phyloP scores from a whole-genome alignment of 2,888 invertebrate genomes.

The Invenusta paracnida region DNA sequence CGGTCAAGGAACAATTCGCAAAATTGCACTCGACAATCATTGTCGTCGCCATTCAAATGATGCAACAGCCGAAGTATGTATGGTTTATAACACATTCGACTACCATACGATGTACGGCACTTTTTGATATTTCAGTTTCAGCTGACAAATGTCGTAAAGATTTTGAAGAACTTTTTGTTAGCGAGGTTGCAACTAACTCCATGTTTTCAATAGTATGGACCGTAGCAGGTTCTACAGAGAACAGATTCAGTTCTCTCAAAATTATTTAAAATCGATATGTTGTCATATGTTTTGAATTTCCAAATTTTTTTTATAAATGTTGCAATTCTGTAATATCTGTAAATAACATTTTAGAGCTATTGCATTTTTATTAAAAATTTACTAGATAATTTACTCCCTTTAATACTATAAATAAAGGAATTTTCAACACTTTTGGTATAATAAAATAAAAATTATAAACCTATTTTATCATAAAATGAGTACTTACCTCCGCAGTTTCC shows the following conservation, averaged over 20 bases:
- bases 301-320: too few relatives aligned
- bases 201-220: neutral
- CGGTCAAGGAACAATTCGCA: neutral
- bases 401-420: too few relatives aligned
- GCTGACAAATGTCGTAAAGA: neutral
- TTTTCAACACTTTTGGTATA: too few relatives aligned
- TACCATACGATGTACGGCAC: neutral
- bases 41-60: neutral
- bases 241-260: neutral
- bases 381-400: too few relatives aligned
- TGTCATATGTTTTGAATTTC: too few relatives aligned
- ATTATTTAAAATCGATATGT: neutral
- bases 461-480: too few relatives aligned
- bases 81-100: neutral
- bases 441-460: too few relatives aligned
- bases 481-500: slow-evolving; percentile 77
- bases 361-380: too few relatives aligned
- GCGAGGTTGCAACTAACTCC: too few relatives aligned
- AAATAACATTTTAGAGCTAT: too few relatives aligned
- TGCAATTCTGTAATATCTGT: too few relatives aligned
- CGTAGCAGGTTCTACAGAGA: neutral
- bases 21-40: neutral
- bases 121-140: neutral
- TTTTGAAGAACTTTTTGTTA: too few relatives aligned
- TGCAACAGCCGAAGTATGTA: neutral